Evolutionary conservation across 53 echinoderm and acorn worm genomes (phyloP).

Genomic region (Henricia sp.): DNA sequence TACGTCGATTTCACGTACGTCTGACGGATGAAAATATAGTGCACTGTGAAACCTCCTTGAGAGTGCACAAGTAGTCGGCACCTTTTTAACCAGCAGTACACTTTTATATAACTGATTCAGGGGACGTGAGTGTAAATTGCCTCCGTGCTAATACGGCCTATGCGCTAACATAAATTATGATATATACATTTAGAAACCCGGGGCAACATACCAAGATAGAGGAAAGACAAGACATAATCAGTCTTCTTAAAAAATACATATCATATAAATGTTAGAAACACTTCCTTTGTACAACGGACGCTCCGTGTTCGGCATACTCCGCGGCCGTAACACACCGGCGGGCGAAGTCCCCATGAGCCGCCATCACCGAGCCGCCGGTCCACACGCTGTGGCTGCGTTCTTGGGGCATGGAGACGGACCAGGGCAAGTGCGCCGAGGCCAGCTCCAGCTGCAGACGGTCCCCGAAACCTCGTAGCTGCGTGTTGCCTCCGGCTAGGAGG

Average conservation of each 20-base stretch:
- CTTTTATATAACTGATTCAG: too few relatives aligned
- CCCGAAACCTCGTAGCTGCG: slow-evolving; percentile 81
- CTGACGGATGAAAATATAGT: too few relatives aligned
- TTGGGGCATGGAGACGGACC: slow-evolving; percentile 73
- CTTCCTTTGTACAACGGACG: slow-evolving; percentile 70
- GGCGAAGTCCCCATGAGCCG: slow-evolving; percentile 73
- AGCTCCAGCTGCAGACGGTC: slow-evolving; percentile 84
- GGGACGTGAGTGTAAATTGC: too few relatives aligned
- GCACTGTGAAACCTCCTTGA: too few relatives aligned
- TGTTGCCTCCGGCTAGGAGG: slow-evolving; percentile 87
- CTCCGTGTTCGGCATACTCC: slow-evolving; percentile 83
- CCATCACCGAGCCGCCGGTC: slow-evolving; percentile 89
- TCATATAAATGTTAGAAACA: slow-evolving; percentile 9
- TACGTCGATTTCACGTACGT: too few relatives aligned
- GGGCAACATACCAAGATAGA: background rate
- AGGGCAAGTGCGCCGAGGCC: slow-evolving; percentile 62
- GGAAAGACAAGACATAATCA: background rate
- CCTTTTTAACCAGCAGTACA: too few relatives aligned
- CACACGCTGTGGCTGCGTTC: slow-evolving; percentile 80
- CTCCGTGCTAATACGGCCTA: background rate
- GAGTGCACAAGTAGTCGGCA: too few relatives aligned
- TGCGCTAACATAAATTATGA: background rate
- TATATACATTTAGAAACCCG: background rate
- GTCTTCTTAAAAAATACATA: background rate
- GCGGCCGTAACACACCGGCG: slow-evolving; percentile 67